Conservation (phyloP, 2,888 invertebrate genomes). For the Cheilosia urbana region DNA sequence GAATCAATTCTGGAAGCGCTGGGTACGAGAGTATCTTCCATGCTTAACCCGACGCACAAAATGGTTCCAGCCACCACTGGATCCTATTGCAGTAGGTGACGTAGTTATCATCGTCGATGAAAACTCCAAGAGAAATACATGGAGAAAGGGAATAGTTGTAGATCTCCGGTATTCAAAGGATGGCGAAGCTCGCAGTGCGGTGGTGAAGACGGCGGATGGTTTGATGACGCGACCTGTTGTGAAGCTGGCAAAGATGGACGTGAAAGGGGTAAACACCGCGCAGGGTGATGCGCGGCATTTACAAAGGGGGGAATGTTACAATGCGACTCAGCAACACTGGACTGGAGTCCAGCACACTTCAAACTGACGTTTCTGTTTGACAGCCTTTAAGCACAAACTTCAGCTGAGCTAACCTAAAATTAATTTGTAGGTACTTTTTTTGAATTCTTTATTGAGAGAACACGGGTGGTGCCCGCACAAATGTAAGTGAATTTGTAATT, state of each 20-base stretch:
- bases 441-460: no score
- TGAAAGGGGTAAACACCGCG: conserved; percentile 32
- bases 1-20: conserved; percentile 63
- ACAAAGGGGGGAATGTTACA: conserved; percentile 35
- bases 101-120: conserved; percentile 67
- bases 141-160: conserved; percentile 50
- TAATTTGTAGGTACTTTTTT: no score
- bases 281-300: conserved; percentile 40
- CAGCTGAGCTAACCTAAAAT: no score
- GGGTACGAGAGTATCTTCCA: conserved; percentile 57
- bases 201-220: conserved; percentile 50
- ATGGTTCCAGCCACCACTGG: conserved; percentile 32
- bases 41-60: conserved; percentile 49
- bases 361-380: no score
- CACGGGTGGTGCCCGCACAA: no score
- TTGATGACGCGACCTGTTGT: conserved; percentile 47
- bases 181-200: conserved; percentile 56
- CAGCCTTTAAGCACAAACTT: no score
- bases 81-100: conserved; percentile 30
- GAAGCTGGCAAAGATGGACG: conserved; percentile 57
- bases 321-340: background rate
- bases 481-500: no score
- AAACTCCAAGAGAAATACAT: conserved; percentile 50
- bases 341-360: background rate
- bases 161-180: conserved; percentile 53